Base-by-base conservation (phyloP, 2,888 invertebrate species). In the Muscina levida region DNA sequence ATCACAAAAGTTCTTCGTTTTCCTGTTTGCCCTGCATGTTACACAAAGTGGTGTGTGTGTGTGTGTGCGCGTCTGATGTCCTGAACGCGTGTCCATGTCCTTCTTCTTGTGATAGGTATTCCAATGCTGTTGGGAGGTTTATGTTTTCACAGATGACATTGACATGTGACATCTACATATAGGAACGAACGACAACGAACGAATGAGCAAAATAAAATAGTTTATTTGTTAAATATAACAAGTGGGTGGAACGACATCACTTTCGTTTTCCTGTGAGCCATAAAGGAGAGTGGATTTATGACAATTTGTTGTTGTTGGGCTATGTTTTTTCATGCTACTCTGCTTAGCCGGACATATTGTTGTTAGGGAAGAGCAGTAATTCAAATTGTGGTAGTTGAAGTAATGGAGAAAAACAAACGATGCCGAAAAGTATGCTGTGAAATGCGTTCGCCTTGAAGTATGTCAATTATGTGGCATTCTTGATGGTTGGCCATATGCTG, bases 151-250 rank as follows among this genome's bases (percentile, higher is more conserved):
- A 67, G 13, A 72, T 79, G 48, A 81, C 71, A 77, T 77, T 81
- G 77, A 81, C 77, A 72, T 56, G 67, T 74, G 81, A 77, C 74
- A 77, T 71, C 67, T 62, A 74, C 24, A 67, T 59, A 46, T 59
- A 46, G 66, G 66, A 59, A 42, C n/a, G n/a, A n/a, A n/a, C n/a
- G n/a, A n/a, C n/a, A n/a, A n/a, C n/a, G n/a, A n/a, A 22, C 3
- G 31, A 31, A n/a, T 17, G 42, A 42, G 11, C 46, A 8, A 39
- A 67, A 74, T 70, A 71, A 81, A 74, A 81, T 81, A 81, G 81
- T 77, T 81, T 74, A 68, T 72, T 76, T 71, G 44, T 24, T 46
- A 24, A 15, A 56, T 31, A 5, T 37, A 42, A 68, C 15, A 57
- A 62, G 62, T 22, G 11, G n/a, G 19, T 37, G 11, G 13, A 11